Percentiles rank a stretch among this genome's conserved stretches.
phyloP scores from a whole-genome alignment of 2,797 vertebrate genomes.

The Phoxinus dragarum region DNA sequence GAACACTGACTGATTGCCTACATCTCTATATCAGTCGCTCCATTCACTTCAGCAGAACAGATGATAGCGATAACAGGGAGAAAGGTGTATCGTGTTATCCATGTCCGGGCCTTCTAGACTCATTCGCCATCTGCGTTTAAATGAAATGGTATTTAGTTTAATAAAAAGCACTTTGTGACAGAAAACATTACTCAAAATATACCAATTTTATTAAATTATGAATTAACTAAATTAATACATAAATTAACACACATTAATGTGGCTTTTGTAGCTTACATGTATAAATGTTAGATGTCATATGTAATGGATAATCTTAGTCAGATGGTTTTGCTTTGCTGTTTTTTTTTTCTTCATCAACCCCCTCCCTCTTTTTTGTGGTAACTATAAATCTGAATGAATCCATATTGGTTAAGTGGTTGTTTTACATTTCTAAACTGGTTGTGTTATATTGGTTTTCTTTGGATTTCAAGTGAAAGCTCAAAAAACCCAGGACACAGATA shows the following conservation, averaged over 20 bases:
- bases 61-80: not conserved
- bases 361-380: not conserved
- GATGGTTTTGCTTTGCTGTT: conserved; percentile 43
- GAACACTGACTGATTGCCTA: conserved; percentile 48
- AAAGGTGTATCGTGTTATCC: conserved; percentile 3
- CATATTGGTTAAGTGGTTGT: conserved; percentile 22
- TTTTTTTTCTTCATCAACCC: not conserved
- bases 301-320: conserved; percentile 45
- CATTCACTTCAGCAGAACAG: conserved; percentile 28
- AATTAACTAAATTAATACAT: conserved; percentile 1
- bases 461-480: not conserved
- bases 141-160: not conserved
- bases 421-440: not conserved
- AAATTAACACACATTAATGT: conserved; percentile 34
- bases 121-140: conserved; percentile 2
- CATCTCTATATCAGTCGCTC: conserved; percentile 53
- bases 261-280: conserved; percentile 31
- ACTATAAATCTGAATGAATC: conserved; percentile 30
- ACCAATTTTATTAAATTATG: not conserved
- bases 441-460: conserved; percentile 9
- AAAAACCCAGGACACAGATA: not conserved
- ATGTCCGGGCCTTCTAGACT: not conserved
- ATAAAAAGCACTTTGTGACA: conserved; percentile 17
- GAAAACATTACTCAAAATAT: not conserved
- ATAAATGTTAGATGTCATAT: conserved; percentile 49